phyloP scores from a whole-genome alignment of 2,113 vertebrate genomes.

The Natator depressus region DNA sequence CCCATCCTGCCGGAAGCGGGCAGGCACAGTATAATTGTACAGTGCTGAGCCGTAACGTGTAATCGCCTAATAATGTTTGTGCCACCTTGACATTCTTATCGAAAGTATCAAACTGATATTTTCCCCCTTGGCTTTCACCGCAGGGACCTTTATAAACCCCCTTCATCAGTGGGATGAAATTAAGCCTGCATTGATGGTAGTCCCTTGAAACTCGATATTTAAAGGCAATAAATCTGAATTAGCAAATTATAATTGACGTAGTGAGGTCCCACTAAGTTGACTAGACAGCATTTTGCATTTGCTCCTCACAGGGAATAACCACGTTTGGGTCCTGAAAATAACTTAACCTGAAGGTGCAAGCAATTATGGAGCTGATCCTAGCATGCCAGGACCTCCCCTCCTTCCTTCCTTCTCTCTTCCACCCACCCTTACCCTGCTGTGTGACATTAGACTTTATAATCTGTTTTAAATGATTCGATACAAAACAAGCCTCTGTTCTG shows the following conservation, averaged over 20 bases:
- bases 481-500: not conserved
- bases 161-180: slow-evolving; percentile 62
- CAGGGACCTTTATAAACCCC: slow-evolving; percentile 58
- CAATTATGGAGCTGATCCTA: not conserved
- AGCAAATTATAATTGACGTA: slow-evolving; percentile 65
- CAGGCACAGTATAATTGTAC: not conserved
- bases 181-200: slow-evolving; percentile 54
- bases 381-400: not conserved
- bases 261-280: slow-evolving; percentile 34
- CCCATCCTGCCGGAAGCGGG: not conserved
- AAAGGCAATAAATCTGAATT: slow-evolving; percentile 70
- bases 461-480: not conserved
- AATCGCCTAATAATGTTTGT: slow-evolving; percentile 58
- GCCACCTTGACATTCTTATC: slow-evolving; percentile 52
- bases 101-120: slow-evolving; percentile 59
- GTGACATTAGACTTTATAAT: not conserved
- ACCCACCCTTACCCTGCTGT: not conserved
- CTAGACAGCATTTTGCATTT: not conserved
- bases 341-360: slow-evolving; percentile 30
- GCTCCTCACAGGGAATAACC: slow-evolving; percentile 29
- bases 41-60: not conserved
- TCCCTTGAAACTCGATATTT: slow-evolving; percentile 61
- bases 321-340: slow-evolving; percentile 4
- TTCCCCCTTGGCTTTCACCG: slow-evolving; percentile 36
- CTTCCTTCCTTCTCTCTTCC: not conserved